A percentile compares a stretch with the other conserved stretches of the same genome.
Conservation (phyloP, 2,113 vertebrate species). For the Petroica traversi region DNA sequence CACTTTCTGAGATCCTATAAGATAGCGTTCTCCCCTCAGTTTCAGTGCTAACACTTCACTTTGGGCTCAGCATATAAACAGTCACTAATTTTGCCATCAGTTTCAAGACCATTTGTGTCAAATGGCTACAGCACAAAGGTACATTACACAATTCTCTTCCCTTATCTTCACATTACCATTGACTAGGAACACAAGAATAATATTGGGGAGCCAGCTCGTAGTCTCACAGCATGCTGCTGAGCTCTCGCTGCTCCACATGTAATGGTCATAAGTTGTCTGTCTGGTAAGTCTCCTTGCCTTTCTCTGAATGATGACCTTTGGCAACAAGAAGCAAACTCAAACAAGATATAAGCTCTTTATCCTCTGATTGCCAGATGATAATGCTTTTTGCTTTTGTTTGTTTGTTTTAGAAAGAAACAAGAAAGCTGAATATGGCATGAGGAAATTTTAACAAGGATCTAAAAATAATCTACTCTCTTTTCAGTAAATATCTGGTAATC, state of each 20-base stretch:
- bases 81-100: neutral
- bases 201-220: neutral
- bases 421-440: neutral
- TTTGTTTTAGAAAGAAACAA: neutral
- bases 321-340: neutral
- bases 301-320: neutral
- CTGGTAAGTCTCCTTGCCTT: neutral
- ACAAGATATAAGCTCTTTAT: neutral
- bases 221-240: neutral
- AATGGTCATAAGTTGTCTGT: neutral
- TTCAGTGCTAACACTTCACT: neutral
- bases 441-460: neutral
- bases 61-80: neutral
- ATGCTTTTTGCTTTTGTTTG: neutral
- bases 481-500: neutral
- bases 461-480: neutral
- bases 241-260: neutral
- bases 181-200: neutral
- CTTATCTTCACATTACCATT: neutral
- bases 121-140: neutral
- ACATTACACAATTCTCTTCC: neutral
- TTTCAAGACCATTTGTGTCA: neutral
- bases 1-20: neutral
- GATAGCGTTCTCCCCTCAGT: neutral
- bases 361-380: neutral